Percentiles rank a stretch among this genome's conserved stretches.
phyloP scores from a whole-genome alignment of 2,797 vertebrate genomes.

The Anguilla obscura region DNA sequence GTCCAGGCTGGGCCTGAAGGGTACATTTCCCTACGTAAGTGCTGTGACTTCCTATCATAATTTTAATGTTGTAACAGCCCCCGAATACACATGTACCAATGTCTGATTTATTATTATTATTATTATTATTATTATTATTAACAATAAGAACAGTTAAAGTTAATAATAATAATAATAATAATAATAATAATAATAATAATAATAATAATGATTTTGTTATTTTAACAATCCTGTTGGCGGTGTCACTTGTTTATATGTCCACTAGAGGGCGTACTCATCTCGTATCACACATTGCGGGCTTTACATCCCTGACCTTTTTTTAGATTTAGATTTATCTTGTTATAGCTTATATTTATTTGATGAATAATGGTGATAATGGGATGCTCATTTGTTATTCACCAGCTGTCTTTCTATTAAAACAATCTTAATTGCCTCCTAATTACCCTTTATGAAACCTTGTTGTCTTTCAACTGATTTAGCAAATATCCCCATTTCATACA shows the following conservation, averaged over 20 bases:
- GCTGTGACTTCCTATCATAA: neutral
- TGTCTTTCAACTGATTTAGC: constrained; percentile 9
- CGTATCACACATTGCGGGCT: neutral
- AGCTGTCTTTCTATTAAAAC: neutral
- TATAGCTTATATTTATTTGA: neutral
- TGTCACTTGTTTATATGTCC: constrained; percentile 34
- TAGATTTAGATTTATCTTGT: neutral
- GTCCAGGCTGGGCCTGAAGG: neutral
- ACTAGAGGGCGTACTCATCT: constrained; percentile 58
- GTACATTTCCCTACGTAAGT: neutral
- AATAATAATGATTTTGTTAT: no score
- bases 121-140: neutral
- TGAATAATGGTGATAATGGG: neutral
- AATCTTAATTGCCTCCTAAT: neutral
- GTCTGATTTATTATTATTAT: neutral
- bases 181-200: no score
- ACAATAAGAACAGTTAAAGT: no score
- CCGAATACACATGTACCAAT: neutral
- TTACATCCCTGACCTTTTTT: neutral
- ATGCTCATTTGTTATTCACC: neutral
- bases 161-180: no score
- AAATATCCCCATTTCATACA: neutral
- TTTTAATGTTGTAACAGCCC: neutral
- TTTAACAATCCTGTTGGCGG: neutral
- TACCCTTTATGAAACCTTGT: neutral